Conservation (phyloP, 2,888 invertebrate species). For the Odontomyia ornata region DNA sequence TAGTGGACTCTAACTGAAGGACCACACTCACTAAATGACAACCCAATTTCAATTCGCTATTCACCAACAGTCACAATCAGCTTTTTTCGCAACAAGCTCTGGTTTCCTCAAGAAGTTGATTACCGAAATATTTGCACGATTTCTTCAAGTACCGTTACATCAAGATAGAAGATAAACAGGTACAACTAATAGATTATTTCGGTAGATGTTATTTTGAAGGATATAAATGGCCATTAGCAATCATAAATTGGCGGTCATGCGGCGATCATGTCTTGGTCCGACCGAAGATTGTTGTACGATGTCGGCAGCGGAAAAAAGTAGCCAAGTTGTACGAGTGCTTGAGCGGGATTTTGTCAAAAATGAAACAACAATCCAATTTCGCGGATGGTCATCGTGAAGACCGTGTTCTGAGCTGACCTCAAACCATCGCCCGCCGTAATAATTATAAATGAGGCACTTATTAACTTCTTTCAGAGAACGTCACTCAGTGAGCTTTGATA, state of each 20-base stretch:
- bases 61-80: conserved; percentile 13
- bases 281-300: conserved; percentile 4
- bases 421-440: conserved; percentile 26
- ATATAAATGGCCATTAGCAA: conserved; percentile 44
- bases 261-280: conserved; percentile 27
- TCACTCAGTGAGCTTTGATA: conserved; percentile 27
- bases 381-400: conserved; percentile 29
- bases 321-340: neutral
- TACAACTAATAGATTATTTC: conserved; percentile 45
- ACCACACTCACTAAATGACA: conserved; percentile 34
- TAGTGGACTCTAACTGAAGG: conserved; percentile 21
- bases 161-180: conserved; percentile 42
- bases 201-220: conserved; percentile 43
- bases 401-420: conserved; percentile 35
- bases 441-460: conserved; percentile 40
- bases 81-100: conserved; percentile 16
- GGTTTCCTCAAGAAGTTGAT: conserved; percentile 32
- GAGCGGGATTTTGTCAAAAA: conserved; percentile 30
- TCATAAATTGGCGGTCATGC: conserved; percentile 42
- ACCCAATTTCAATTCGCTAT: conserved; percentile 28
- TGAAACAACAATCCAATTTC: conserved; percentile 28
- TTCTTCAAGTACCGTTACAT: conserved; percentile 41
- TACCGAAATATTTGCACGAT: conserved; percentile 44
- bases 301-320: neutral
- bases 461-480: conserved; percentile 34